Conservation (phyloP, 2,888 invertebrate genomes). For the Encarsia formosa region DNA sequence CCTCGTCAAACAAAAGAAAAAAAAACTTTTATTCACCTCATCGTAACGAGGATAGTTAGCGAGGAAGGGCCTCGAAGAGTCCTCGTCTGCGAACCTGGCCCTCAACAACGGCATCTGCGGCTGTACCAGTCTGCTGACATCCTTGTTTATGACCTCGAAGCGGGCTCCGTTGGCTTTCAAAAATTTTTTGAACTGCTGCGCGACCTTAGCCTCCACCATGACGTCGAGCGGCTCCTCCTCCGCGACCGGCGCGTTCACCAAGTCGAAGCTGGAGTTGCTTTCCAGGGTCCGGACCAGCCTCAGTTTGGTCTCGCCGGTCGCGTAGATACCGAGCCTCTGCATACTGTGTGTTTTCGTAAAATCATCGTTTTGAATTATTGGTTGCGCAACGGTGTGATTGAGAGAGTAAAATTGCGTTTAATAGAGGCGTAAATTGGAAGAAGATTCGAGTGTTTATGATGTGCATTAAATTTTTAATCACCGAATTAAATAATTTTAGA, state of each 20-base stretch:
- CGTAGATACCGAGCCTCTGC: constrained; percentile 35
- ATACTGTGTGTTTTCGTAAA: no score
- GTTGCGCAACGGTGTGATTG: no score
- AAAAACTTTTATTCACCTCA: constrained; percentile 12
- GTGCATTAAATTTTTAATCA: no score
- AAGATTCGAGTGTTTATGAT: no score
- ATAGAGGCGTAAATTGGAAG: no score
- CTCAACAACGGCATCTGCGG: neutral
- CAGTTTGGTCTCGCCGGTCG: constrained; percentile 31
- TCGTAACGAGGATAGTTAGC: constrained; percentile 1
- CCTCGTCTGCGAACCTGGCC: neutral
- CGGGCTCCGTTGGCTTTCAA: constrained; percentile 46
- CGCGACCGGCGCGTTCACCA: constrained; percentile 30
- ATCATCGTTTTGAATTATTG: no score
- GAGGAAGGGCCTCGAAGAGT: neutral
- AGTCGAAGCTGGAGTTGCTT: constrained; percentile 35
- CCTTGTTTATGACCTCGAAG: constrained; percentile 49
- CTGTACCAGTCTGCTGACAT: constrained; percentile 46
- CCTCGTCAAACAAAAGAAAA: no score
- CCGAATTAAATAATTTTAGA: no score
- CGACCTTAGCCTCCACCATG: constrained; percentile 35
- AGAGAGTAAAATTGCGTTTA: no score
- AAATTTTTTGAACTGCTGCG: constrained; percentile 33
- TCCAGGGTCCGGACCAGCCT: constrained; percentile 30
- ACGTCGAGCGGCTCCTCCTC: constrained; percentile 30